phyloP scores from a whole-genome alignment of 1,140 invertebrate species.

The Aphelinus certus region DNA sequence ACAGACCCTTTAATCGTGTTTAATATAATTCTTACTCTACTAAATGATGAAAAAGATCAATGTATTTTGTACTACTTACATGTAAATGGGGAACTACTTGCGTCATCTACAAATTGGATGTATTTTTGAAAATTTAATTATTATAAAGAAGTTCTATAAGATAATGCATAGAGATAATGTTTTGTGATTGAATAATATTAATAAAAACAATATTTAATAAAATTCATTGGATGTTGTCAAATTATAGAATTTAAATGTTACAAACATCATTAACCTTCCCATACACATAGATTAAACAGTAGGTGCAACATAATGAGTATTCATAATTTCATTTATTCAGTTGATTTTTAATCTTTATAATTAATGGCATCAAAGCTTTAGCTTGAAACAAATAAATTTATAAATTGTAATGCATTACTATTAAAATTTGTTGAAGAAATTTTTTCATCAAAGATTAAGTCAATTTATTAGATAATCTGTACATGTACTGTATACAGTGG shows the following conservation, averaged over 20 bases:
- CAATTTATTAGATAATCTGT: no score
- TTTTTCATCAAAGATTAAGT: no score
- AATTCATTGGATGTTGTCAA: not conserved
- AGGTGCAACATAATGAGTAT: no score
- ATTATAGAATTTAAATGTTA: not conserved
- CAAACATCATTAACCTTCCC: not conserved
- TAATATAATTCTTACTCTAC: conserved; percentile 45
- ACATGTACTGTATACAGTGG: no score
- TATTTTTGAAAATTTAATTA: conserved; percentile 15
- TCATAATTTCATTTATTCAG: no score
- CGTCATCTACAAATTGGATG: conserved; percentile 10
- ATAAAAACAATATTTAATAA: conserved; percentile 25
- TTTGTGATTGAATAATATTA: conserved; percentile 27
- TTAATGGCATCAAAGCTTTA: no score
- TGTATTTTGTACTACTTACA: conserved; percentile 32
- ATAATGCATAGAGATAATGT: conserved; percentile 18
- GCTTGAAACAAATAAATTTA: no score
- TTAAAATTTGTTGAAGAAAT: no score
- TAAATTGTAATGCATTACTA: no score
- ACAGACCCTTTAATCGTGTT: conserved; percentile 31
- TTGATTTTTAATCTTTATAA: no score
- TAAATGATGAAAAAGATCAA: conserved; percentile 35
- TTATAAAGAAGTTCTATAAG: conserved; percentile 24
- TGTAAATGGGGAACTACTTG: not conserved
- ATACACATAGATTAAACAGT: no score